Evolutionary conservation across 2,888 invertebrate genomes (phyloP), one percentile per base, ranked within the genome.

Genomic region (Brenthis daphne): DNA sequence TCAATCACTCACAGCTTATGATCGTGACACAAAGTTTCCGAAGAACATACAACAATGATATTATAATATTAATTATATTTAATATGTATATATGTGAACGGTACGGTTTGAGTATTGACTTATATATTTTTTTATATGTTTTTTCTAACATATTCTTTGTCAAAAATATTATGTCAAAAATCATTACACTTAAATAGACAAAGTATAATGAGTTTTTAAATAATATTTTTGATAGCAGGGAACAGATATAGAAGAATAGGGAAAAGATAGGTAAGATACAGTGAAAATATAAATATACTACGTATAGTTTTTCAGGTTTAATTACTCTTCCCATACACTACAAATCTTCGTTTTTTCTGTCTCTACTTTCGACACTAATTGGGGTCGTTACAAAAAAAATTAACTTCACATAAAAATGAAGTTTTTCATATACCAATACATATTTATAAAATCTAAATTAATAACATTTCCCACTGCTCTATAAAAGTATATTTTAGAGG

Each of bases 291-390:
- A 50, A 33, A 48, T 60, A 16, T 50, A 29, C 29, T n/a, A n/a
- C 50, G 50, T 50, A 14, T 43, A 43, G 8, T n/a, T n/a, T 50
- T 60, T 50, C 29, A 12, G 29, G 48, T 50, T n/a, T 60, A 16
- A 12, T 33, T 24, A 50, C 3, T 48, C 48, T 60, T 48, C n/a
- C 50, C 58, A 58, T 58, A 48, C 48, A 48, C 48, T 47, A 58
- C n/a, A 48, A 29, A 58, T 58, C 58, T 58, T 58, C 48, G 58
- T 58, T 58, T 58, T 58, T 13, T 24, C 58, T 48, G 20, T 58
- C 29, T 60, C 29, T 29, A 50, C 50, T 60, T 60, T 60, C 29
- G n/a, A 33, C 60, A 24, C 60, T 60, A 60, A 60, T 60, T 60
- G 16, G 60, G 11, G 5, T 33, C 50, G 29, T 60, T 60, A n/a